Percentiles rank a stretch among this genome's conserved stretches.
Conservation (phyloP, 2,888 invertebrate genomes). For the Epistrophe grossulariae region DNA sequence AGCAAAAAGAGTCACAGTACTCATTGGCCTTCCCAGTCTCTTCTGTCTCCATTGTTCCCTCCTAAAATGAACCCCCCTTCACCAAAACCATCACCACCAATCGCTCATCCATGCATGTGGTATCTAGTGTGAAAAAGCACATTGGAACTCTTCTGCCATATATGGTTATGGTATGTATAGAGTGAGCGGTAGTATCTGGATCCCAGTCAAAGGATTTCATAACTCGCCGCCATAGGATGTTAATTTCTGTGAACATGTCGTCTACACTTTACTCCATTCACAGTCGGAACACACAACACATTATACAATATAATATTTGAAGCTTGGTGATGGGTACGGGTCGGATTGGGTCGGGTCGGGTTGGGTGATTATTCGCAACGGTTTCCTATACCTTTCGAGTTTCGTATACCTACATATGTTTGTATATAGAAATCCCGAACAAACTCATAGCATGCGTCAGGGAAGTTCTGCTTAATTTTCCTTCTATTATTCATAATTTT, state of each 20-base stretch:
- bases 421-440: slow-evolving; percentile 15
- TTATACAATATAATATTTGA: background rate
- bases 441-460: slow-evolving; percentile 58
- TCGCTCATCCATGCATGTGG: slow-evolving; percentile 59
- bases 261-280: slow-evolving; percentile 35
- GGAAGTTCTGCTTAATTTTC: slow-evolving; percentile 72
- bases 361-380: background rate
- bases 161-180: background rate
- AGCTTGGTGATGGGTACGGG: background rate
- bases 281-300: background rate
- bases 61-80: background rate
- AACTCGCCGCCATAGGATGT: slow-evolving; percentile 60
- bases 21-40: background rate
- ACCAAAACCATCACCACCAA: slow-evolving; percentile 24
- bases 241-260: slow-evolving; percentile 70
- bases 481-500: slow-evolving; percentile 73
- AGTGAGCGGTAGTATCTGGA: background rate
- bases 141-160: slow-evolving; percentile 33
- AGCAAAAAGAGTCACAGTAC: background rate
- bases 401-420: no score
- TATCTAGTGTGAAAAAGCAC: slow-evolving; percentile 64
- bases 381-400: background rate
- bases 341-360: no score
- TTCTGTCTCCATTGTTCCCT: background rate
- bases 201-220: slow-evolving; percentile 51